phyloP scores from a whole-genome alignment of 1,140 invertebrate species.

The Aphelenchoides besseyi region DNA sequence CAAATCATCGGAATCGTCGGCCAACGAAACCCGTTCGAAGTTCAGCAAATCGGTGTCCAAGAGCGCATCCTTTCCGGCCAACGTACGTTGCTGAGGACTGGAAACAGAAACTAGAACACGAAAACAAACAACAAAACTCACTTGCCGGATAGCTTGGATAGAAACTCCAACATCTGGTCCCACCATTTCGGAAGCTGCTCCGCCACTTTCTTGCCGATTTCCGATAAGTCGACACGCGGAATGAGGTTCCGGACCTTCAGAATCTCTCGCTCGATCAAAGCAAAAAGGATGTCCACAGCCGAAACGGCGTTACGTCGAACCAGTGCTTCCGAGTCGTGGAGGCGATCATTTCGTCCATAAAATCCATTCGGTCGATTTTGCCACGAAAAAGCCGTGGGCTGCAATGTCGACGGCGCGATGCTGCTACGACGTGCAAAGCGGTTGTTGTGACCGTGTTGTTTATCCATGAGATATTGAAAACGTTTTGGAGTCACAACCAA shows the following conservation, averaged over 20 bases:
- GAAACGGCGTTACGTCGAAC: conserved; percentile 8
- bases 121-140: too few species aligned
- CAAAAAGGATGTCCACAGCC: conserved; percentile 4
- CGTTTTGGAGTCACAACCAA: too few species aligned
- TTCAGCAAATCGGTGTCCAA: neutral
- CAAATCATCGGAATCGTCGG: neutral
- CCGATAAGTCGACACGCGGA: conserved; percentile 13
- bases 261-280: conserved; percentile 4
- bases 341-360: neutral
- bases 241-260: conserved; percentile 8
- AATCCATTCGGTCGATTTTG: neutral
- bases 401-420: neutral
- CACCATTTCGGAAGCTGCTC: neutral
- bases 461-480: too few species aligned
- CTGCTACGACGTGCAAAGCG: neutral
- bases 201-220: neutral
- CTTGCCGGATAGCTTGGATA: too few species aligned
- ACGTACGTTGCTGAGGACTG: neutral
- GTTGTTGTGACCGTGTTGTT: neutral
- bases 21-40: neutral
- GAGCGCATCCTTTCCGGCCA: neutral
- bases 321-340: neutral
- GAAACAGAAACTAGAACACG: neutral
- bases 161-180: neutral
- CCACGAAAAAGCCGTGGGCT: neutral